Evolutionary conservation across 2,888 invertebrate species (phyloP).

Genomic region (Phymatocera aterrima): DNA sequence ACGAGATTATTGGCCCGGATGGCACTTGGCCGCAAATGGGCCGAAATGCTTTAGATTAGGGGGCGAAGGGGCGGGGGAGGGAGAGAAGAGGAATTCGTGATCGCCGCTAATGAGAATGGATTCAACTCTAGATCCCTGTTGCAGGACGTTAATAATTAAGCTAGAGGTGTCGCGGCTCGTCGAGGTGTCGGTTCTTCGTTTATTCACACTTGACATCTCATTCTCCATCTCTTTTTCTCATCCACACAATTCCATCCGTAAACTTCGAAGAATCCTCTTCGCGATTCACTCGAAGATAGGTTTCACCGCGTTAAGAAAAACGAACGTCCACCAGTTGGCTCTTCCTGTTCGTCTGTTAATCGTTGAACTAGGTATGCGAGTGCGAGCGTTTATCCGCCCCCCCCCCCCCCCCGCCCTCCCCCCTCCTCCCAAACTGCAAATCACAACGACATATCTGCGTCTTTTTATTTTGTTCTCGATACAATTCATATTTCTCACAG

Average conservation of each 20-base stretch:
- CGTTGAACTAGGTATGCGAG: too few relatives aligned
- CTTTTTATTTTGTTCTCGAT: too few relatives aligned
- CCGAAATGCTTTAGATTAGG: slow-evolving; percentile 54
- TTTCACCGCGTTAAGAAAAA: not conserved
- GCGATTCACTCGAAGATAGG: not conserved
- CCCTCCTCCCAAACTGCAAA: too few relatives aligned
- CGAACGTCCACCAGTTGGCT: too few relatives aligned
- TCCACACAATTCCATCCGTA: not conserved
- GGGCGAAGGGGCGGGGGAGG: not conserved
- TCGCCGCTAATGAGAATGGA: slow-evolving; percentile 38
- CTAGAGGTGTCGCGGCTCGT: not conserved
- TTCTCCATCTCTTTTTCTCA: slow-evolving; percentile 17
- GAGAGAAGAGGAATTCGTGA: slow-evolving; percentile 23
- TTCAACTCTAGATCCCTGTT: slow-evolving; percentile 30
- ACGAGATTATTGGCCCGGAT: slow-evolving; percentile 73
- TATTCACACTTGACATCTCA: slow-evolving; percentile 5
- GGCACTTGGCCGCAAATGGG: slow-evolving; percentile 72
- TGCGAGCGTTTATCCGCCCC: too few relatives aligned
- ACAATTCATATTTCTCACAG: too few relatives aligned
- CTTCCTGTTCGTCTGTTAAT: too few relatives aligned
- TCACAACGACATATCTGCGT: too few relatives aligned
- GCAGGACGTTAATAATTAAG: slow-evolving; percentile 41
- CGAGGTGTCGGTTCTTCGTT: slow-evolving; percentile 3
- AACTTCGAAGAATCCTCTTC: slow-evolving; percentile 13
- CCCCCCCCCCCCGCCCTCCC: too few relatives aligned